Evolutionary conservation across 1,140 invertebrate genomes (phyloP), one percentile per base, ranked within the genome.

Genomic region (Plectrocnemia conspersa): DNA sequence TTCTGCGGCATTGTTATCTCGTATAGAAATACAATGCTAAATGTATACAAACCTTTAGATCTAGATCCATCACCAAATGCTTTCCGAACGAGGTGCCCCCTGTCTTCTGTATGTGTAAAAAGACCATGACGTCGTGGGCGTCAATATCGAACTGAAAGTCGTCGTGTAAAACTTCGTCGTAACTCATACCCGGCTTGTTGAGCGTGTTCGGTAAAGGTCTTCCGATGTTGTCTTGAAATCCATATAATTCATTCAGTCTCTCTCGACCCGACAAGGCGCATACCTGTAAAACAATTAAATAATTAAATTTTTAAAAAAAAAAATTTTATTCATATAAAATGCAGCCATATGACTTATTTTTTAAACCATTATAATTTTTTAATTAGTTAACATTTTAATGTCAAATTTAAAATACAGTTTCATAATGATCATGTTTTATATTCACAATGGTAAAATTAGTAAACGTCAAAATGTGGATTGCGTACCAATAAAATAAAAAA

Each of bases 31-130:
- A n/a, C n/a, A n/a, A n/a, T n/a, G n/a, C n/a, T n/a, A n/a, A n/a
- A n/a, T n/a, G n/a, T n/a, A n/a, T n/a, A n/a, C n/a, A n/a, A n/a
- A 80, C 79, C 73, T 83, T 82, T 18, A 94, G 73, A 75, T 93
- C 91, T 60, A 97, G 79, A 80, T 97, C 92, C 75, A 88, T 87
- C 32, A 95, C 94, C 53, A 97, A 79, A 75, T 97, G 93, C 65
- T 87, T 86, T 9, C 93, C 94, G 73, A 98, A 97, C 2, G 90
- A 86, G n/a, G 93, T 96, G 19, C 89, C 89, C 21, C 79, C 79
- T 10, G 78, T 81, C 65, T 99, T 98, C 74, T 98, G 96, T 73
- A 98, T 97, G 68, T 99, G 96, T 35, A 99, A 75, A 71, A 98
- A 98, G 15, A 99, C 94, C 77, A 99, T 89, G 15, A 98, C 95